These are phyloP conservation scores for Cuniculus paca DNA, from an alignment of 2,797 vertebrate species.

Conservation along the genomic window DNA sequence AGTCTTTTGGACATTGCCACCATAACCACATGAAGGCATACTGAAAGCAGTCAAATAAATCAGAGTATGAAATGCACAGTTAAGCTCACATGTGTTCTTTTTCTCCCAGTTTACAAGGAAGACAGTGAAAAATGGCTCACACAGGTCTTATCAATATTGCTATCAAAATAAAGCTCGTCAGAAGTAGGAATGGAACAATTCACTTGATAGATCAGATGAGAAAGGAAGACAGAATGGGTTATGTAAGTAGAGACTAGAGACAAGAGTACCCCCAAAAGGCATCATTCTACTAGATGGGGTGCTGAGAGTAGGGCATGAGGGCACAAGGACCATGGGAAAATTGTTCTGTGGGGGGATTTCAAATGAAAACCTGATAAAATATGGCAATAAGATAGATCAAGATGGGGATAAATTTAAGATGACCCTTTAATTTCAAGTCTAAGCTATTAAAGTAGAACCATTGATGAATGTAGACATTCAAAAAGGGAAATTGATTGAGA, in stretches of 20 bases:
- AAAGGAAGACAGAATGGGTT: not conserved
- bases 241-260: not conserved
- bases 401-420: not conserved
- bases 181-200: not conserved
- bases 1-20: constrained; percentile 49
- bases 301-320: accelerated
- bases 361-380: constrained; percentile 19
- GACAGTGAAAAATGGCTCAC: not conserved
- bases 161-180: not conserved
- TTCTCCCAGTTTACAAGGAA: constrained; percentile 24
- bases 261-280: not conserved
- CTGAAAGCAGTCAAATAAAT: constrained; percentile 56
- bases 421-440: not conserved
- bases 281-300: not conserved
- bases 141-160: not conserved
- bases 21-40: constrained; percentile 62
- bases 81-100: constrained; percentile 31
- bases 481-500: not conserved
- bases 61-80: constrained; percentile 60
- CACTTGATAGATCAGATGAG: not conserved
- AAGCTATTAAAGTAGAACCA: not conserved
- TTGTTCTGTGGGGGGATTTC: not conserved
- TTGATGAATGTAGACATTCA: not conserved
- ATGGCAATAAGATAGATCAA: not conserved
- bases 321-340: not conserved